A percentile compares a stretch with the other conserved stretches of the same genome.
These are phyloP conservation scores for Rhopalosiphum padi DNA, from an alignment of 1,140 invertebrate species.

Conservation along the genomic window DNA sequence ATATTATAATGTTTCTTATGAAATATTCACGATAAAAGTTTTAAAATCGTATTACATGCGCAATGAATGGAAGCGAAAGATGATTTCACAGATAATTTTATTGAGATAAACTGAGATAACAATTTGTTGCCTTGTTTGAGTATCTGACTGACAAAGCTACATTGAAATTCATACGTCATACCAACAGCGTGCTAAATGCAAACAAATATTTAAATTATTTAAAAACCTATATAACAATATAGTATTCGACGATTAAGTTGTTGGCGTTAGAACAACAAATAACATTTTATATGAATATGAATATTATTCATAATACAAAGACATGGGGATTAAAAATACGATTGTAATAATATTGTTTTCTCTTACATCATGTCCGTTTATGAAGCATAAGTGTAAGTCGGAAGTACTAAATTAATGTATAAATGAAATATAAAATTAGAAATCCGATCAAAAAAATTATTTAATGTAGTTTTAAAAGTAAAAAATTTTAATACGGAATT, in stretches of 20 bases:
- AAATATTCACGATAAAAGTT: conserved; percentile 31
- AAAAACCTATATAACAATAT: not conserved
- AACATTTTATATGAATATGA: too few relatives aligned
- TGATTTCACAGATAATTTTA: conserved; percentile 6
- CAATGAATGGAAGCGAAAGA: not conserved
- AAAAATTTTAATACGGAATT: not conserved
- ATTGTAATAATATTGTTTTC: not conserved
- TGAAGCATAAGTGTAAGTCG: not conserved
- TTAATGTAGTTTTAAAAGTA: not conserved
- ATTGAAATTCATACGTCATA: not conserved
- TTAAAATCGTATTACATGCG: conserved; percentile 7
- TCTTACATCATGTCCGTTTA: not conserved
- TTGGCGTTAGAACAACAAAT: not conserved
- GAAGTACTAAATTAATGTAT: not conserved
- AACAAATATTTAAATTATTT: conserved; percentile 1
- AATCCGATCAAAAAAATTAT: not conserved
- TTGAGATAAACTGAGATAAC: not conserved
- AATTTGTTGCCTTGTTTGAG: not conserved
- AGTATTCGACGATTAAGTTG: not conserved
- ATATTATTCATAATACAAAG: not conserved
- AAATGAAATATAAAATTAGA: not conserved
- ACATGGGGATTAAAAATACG: not conserved
- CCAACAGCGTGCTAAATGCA: not conserved
- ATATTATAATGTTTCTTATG: not conserved
- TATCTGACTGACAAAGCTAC: not conserved